These are phyloP conservation scores for Lucilia sericata DNA, from an alignment of 1,140 invertebrate species.

Conservation along the genomic window DNA sequence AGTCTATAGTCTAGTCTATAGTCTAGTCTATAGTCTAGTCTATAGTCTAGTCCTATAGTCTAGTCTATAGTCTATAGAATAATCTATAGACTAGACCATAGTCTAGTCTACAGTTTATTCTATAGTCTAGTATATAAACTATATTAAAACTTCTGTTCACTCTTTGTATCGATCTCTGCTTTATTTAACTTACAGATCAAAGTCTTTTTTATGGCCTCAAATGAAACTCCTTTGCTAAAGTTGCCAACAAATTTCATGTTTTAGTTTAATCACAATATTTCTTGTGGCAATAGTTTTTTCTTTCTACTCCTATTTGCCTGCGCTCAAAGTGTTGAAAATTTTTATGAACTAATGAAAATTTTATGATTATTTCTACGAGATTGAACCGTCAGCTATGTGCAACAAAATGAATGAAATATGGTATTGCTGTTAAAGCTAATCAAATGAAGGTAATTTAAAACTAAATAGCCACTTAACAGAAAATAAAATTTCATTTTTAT, in stretches of 20 bases:
- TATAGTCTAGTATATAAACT: neutral
- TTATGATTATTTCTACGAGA: neutral
- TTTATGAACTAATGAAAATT: conserved; percentile 5
- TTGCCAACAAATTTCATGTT: neutral
- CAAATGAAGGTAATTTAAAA: neutral
- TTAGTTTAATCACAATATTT: neutral
- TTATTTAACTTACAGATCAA: neutral
- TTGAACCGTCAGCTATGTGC: no score
- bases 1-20: no score
- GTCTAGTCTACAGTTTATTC: no score
- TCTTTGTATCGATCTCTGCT: neutral
- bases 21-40: no score
- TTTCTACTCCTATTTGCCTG: neutral
- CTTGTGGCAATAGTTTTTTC: neutral
- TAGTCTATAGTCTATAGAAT: no score
- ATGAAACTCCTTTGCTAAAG: neutral
- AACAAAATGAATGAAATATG: neutral
- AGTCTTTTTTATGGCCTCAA: conserved; percentile 23
- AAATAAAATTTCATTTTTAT: neutral
- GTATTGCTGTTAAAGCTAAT: neutral
- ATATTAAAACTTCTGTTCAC: no score
- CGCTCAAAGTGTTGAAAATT: conserved; percentile 1
- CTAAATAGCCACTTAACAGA: neutral
- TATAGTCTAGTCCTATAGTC: no score
- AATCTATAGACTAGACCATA: no score